Percentiles rank a stretch among this genome's conserved stretches.
Conservation (phyloP, 1,140 invertebrate genomes). For the Drosophila subobscura region DNA sequence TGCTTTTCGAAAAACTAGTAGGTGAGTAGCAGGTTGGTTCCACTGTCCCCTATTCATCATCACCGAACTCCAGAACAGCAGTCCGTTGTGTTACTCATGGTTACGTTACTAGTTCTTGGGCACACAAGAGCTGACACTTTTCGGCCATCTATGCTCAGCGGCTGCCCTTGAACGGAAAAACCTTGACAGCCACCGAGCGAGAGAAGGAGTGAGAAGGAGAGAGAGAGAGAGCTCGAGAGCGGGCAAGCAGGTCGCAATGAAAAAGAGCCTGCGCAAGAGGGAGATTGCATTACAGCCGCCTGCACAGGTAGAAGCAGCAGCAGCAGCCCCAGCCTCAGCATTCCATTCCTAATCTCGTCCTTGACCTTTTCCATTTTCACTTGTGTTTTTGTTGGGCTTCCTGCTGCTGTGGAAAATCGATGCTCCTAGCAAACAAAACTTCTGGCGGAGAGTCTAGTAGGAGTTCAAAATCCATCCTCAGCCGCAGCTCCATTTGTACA, state of each 20-base stretch:
- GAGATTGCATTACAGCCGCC: constrained; percentile 13
- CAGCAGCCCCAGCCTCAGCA: constrained; percentile 8
- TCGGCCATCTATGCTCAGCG: constrained; percentile 20
- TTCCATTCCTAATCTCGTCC: constrained; percentile 44
- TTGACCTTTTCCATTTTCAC: constrained; percentile 65
- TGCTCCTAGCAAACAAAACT: constrained; percentile 18
- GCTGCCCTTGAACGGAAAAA: constrained; percentile 71
- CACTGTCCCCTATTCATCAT: constrained; percentile 16
- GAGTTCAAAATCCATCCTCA: constrained; percentile 33
- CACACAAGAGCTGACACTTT: constrained; percentile 31
- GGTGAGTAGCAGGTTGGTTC: constrained; percentile 36
- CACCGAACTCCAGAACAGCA: constrained; percentile 2
- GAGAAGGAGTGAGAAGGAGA: neutral
- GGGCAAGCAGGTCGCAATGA: constrained; percentile 6
- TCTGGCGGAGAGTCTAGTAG: neutral
- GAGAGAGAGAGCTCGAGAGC: neutral
- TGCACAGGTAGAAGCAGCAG: constrained; percentile 56
- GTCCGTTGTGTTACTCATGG: constrained; percentile 5
- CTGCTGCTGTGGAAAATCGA: constrained; percentile 56
- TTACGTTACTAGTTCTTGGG: constrained; percentile 22
- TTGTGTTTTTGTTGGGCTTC: constrained; percentile 59
- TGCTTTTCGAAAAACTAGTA: constrained; percentile 19
- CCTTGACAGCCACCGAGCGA: constrained; percentile 43
- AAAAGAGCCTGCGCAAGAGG: constrained; percentile 49
- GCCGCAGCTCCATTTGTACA: constrained; percentile 13